phyloP scores from a whole-genome alignment of 1,140 invertebrate genomes.

The Aplysia californica region DNA sequence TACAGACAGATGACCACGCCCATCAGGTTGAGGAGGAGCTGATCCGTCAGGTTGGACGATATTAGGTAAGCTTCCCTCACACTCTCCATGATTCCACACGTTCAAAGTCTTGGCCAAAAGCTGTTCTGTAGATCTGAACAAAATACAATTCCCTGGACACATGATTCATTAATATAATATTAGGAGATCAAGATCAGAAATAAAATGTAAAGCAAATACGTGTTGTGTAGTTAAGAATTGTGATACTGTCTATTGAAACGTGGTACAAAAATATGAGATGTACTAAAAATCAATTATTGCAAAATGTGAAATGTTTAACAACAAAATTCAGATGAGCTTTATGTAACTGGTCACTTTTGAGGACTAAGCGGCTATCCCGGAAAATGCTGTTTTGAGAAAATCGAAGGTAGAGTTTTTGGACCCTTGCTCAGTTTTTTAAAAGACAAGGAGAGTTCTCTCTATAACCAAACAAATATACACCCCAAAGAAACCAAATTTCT shows the following conservation, averaged over 20 bases:
- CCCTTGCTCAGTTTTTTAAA: too few relatives aligned
- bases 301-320: too few relatives aligned
- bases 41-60: conserved; percentile 54
- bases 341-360: too few relatives aligned
- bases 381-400: too few relatives aligned
- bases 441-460: too few relatives aligned
- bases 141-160: too few relatives aligned
- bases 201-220: not conserved
- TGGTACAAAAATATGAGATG: not conserved
- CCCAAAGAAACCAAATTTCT: too few relatives aligned
- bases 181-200: not conserved
- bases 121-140: not conserved
- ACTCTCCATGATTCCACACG: not conserved
- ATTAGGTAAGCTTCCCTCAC: conserved; percentile 21
- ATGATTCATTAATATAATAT: not conserved
- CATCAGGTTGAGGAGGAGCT: conserved; percentile 65
- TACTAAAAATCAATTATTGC: too few relatives aligned
- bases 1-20: conserved; percentile 81
- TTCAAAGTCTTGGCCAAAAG: not conserved
- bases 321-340: too few relatives aligned
- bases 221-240: not conserved
- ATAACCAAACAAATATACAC: too few relatives aligned
- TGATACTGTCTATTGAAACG: not conserved
- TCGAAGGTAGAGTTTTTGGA: too few relatives aligned
- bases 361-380: too few relatives aligned